phyloP scores from a whole-genome alignment of 2,797 vertebrate genomes.

The Paedocypris micromegethes region DNA sequence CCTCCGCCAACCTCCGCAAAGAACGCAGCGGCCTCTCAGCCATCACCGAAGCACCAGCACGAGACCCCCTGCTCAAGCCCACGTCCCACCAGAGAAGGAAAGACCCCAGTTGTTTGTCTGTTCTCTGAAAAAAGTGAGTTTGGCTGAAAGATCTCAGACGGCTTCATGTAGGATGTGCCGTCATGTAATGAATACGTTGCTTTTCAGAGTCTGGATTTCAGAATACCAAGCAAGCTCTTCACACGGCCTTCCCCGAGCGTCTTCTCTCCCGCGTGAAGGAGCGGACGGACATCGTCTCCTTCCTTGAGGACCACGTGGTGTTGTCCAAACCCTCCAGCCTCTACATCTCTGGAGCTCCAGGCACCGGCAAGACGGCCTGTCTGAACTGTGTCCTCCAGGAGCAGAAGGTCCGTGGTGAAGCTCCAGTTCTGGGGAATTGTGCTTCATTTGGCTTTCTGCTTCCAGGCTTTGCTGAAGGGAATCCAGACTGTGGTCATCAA shows the following conservation, averaged over 20 bases:
- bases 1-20: slow-evolving; percentile 9
- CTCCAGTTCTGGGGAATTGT: background rate
- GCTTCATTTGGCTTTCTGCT: background rate
- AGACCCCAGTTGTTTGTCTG: slow-evolving; percentile 49
- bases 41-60: slow-evolving; percentile 42
- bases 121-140: slow-evolving; percentile 75
- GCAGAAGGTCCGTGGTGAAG: slow-evolving; percentile 66
- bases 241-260: slow-evolving; percentile 77
- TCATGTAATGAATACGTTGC: background rate
- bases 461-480: slow-evolving; percentile 66
- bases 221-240: slow-evolving; percentile 79
- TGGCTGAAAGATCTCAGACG: background rate
- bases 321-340: slow-evolving; percentile 75
- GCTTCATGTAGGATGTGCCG: no score
- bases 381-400: slow-evolving; percentile 81
- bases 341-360: slow-evolving; percentile 89
- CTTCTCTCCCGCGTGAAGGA: slow-evolving; percentile 79
- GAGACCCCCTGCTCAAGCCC: slow-evolving; percentile 55
- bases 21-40: background rate
- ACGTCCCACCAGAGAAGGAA: background rate
- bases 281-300: slow-evolving; percentile 66
- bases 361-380: slow-evolving; percentile 91
- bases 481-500: slow-evolving; percentile 78
- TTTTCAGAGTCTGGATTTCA: slow-evolving; percentile 75
- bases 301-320: slow-evolving; percentile 73